Evolutionary conservation across 2,113 vertebrate genomes (phyloP).

Genomic region (Polypterus senegalus): DNA sequence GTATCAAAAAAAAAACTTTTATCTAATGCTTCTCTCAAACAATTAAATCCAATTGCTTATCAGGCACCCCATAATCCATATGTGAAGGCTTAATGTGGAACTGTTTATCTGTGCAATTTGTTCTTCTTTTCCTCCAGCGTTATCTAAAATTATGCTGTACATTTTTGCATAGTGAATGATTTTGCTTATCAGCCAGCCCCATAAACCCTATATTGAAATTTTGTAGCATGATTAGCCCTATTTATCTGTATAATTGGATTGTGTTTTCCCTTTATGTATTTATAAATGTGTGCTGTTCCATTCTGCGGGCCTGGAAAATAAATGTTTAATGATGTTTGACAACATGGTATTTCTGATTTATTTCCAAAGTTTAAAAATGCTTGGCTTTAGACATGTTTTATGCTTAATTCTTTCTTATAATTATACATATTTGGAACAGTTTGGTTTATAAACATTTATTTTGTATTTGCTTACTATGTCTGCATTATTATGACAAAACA

Average conservation of each 20-base stretch:
- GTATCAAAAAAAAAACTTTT: slow-evolving; percentile 32
- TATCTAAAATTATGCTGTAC: slow-evolving; percentile 62
- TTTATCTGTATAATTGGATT: slow-evolving; percentile 69
- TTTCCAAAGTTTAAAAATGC: slow-evolving; percentile 8
- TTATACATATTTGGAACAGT: no score
- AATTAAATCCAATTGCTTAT: slow-evolving; percentile 52
- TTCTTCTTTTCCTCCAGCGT: slow-evolving; percentile 35
- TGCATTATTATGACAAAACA: no score
- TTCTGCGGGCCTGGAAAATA: slow-evolving; percentile 32
- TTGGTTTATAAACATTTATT: no score
- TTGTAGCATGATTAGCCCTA: slow-evolving; percentile 57
- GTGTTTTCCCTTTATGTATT: slow-evolving; percentile 37
- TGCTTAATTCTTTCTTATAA: no score
- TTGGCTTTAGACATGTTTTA: no score
- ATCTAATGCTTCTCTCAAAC: slow-evolving; percentile 46
- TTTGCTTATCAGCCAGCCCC: slow-evolving; percentile 51
- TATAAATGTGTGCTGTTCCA: slow-evolving; percentile 28
- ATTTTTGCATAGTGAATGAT: slow-evolving; percentile 50
- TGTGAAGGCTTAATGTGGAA: slow-evolving; percentile 49
- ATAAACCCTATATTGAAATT: slow-evolving; percentile 55
- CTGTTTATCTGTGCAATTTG: slow-evolving; percentile 50
- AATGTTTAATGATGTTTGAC: slow-evolving; percentile 28
- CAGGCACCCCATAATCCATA: slow-evolving; percentile 48
- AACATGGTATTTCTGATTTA: slow-evolving; percentile 45
- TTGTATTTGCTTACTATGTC: no score